A percentile compares a stretch with the other conserved stretches of the same genome.
These are phyloP conservation scores for Myotis brandtii DNA, from an alignment of 2,113 vertebrate species.

Conservation along the genomic window DNA sequence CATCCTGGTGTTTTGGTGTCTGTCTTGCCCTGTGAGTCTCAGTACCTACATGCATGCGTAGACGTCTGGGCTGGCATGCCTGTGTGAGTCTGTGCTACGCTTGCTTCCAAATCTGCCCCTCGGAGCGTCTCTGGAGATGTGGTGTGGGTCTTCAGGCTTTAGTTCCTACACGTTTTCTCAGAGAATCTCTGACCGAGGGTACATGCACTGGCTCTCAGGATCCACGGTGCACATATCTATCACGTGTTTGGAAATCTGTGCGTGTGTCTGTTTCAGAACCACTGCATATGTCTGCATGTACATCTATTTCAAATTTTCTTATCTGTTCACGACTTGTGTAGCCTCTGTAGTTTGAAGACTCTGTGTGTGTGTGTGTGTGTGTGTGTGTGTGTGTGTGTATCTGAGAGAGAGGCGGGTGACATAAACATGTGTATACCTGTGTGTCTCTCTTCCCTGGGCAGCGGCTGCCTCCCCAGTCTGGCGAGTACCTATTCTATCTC, in stretches of 20 bases:
- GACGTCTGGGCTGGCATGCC: not conserved
- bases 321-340: not conserved
- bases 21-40: not conserved
- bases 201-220: not conserved
- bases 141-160: not conserved
- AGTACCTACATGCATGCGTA: fast-evolving
- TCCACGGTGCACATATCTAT: not conserved
- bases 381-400: too few relatives aligned
- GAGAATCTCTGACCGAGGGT: not conserved
- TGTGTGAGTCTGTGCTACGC: not conserved
- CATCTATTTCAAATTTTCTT: not conserved
- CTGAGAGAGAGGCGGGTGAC: not conserved
- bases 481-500: not conserved
- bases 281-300: not conserved
- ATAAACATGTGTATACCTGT: not conserved
- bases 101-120: not conserved
- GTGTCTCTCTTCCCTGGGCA: not conserved
- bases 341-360: not conserved
- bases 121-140: not conserved
- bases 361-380: not conserved
- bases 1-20: not conserved
- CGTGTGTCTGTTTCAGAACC: not conserved
- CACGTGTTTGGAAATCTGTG: not conserved
- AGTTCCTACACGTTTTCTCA: not conserved
- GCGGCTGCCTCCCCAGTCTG: not conserved